phyloP scores from a whole-genome alignment of 2,888 invertebrate species.

The Nemapogon koenigi region DNA sequence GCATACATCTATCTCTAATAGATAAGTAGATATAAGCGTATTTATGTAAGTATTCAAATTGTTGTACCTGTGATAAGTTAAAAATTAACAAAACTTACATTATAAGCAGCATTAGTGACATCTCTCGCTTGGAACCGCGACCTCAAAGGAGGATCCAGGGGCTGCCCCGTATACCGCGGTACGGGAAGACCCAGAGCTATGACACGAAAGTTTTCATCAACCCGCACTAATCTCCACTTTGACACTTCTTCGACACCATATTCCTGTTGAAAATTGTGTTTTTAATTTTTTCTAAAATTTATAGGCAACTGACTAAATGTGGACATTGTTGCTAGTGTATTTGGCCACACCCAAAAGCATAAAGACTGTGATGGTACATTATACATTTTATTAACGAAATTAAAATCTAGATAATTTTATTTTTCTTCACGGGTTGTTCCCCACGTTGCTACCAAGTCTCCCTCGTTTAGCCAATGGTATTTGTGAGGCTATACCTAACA shows the following conservation, averaged over 20 bases:
- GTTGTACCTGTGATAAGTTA: no score
- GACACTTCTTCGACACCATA: constrained; percentile 81
- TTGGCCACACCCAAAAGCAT: background rate
- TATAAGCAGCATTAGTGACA: constrained; percentile 71
- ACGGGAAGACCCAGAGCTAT: constrained; percentile 92
- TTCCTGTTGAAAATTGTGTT: constrained; percentile 56
- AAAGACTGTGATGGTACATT: background rate
- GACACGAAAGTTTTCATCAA: constrained; percentile 91
- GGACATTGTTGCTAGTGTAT: background rate
- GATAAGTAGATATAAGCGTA: no score
- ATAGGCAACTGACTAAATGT: background rate
- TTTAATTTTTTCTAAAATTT: background rate
- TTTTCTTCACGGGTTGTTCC: no score
- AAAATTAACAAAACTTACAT: no score
- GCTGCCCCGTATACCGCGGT: constrained; percentile 88
- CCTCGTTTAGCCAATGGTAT: no score
- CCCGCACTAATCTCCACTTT: constrained; percentile 88
- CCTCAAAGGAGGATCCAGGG: constrained; percentile 92
- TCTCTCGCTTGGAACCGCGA: constrained; percentile 95
- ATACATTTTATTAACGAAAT: no score
- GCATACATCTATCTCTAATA: no score
- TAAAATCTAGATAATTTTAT: no score
- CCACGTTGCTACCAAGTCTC: no score
- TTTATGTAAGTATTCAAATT: no score
- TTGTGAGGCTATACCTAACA: no score